Base-by-base conservation (phyloP, 2,797 vertebrate genomes). In the Sciurus vulgaris region DNA sequence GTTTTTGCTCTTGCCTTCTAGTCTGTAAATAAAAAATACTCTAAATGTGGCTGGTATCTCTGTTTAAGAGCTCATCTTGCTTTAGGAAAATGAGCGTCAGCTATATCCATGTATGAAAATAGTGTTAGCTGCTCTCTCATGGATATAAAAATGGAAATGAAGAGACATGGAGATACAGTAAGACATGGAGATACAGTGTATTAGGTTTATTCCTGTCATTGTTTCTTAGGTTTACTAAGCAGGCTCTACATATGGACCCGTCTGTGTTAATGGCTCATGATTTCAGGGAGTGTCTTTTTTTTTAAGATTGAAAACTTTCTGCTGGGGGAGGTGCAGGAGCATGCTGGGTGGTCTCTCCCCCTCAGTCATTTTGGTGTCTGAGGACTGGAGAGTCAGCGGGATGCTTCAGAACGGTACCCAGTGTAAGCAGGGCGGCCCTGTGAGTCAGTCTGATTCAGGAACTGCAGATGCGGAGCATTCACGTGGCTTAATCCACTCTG, bases 11-110 rank as follows among this genome's bases (percentile, higher is more conserved):
- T 14, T 93, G 96, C 54, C 10, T 91, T 35, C 41, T 91, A 35
- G 82, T 91, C 89, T 97, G 86, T 81, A 97, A 97, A 91, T 86
- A 92, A 95, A 56, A 97, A 38, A 94, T 67, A 11, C 69, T 65
- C n/a, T 89, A 7, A 78, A 54, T 47, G 87, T 0, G 61, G 67
- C 17, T 93, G 79, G 74, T 95, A 82, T 83, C 78, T 96, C 92
- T 47, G 93, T 67, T 93, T 61, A 87, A 96, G 90, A 78, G 28
- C 91, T 96, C 38, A 44, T 95, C 74, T 91, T 90, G 12, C 54
- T 47, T 33, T 89, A 85, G 54, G 96, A 96, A 89, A 96, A 89
- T 74, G n/a, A 92, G 26, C 3, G 90, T 95, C n/a, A n/a, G 72
- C 63, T 67, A 70, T 63, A 41, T 41, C 72, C 2, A 22, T 77